Evolutionary conservation across 2,888 invertebrate species (phyloP).

Genomic region (Epirrhoe alternata): DNA sequence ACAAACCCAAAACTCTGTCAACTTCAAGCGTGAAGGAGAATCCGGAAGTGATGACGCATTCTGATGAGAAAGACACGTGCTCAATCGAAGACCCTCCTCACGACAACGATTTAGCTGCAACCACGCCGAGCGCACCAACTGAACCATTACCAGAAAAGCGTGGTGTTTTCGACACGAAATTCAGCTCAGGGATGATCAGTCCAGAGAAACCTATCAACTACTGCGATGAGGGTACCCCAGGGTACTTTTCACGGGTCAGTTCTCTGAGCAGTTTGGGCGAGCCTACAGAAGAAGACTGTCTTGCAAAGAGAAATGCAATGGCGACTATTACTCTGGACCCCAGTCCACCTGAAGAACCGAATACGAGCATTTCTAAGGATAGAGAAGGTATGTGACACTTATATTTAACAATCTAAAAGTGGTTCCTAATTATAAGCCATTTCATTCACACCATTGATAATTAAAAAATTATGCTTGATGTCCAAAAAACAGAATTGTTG

Average conservation of each 20-base stretch:
- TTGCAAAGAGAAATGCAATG: slow-evolving; percentile 78
- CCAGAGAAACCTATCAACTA: slow-evolving; percentile 93
- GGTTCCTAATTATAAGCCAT: too few relatives aligned
- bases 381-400: slow-evolving; percentile 69
- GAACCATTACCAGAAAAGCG: slow-evolving; percentile 64
- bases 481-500: neutral
- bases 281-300: slow-evolving; percentile 75
- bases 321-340: slow-evolving; percentile 74
- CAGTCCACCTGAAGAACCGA: slow-evolving; percentile 60
- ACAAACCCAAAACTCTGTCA: slow-evolving; percentile 64
- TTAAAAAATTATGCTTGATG: neutral
- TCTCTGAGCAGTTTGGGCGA: slow-evolving; percentile 86
- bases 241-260: slow-evolving; percentile 89
- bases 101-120: slow-evolving; percentile 75
- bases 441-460: neutral
- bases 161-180: slow-evolving; percentile 77
- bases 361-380: slow-evolving; percentile 68
- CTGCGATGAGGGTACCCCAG: slow-evolving; percentile 95
- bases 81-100: slow-evolving; percentile 80
- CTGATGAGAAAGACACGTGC: slow-evolving; percentile 80
- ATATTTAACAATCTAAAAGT: too few relatives aligned
- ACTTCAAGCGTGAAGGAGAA: slow-evolving; percentile 66
- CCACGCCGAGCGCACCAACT: slow-evolving; percentile 58
- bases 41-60: slow-evolving; percentile 79
- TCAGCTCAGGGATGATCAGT: slow-evolving; percentile 89